Percentiles rank a stretch among this genome's conserved stretches.
Conservation (phyloP, 2,888 invertebrate genomes). For the Parnassius orleans region DNA sequence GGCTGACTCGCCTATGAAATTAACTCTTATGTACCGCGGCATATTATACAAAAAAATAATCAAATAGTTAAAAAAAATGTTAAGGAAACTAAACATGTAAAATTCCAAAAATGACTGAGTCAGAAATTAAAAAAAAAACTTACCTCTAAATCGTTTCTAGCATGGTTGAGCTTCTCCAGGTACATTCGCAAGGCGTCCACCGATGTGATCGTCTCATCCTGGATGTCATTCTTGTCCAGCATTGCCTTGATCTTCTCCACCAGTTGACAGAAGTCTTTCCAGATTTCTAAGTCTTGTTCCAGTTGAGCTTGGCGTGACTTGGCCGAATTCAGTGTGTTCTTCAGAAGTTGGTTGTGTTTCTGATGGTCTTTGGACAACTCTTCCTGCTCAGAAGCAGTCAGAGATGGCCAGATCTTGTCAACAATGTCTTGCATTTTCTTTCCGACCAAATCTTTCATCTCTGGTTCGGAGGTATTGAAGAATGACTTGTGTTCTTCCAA, state of each 20-base stretch:
- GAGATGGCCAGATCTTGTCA: constrained; percentile 93
- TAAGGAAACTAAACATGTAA: no score
- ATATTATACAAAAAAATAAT: no score
- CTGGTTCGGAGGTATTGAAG: constrained; percentile 87
- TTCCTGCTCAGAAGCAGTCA: constrained; percentile 90
- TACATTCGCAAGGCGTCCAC: constrained; percentile 91
- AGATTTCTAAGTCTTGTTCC: constrained; percentile 90
- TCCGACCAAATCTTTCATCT: constrained; percentile 89
- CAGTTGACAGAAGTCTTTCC: constrained; percentile 91
- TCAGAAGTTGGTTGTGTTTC: constrained; percentile 88
- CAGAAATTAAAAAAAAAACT: constrained; percentile 49
- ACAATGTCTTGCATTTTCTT: constrained; percentile 91
- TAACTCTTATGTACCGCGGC: no score
- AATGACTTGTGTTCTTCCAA: constrained; percentile 93
- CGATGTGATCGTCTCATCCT: constrained; percentile 89
- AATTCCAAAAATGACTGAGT: no score
- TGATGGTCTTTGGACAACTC: constrained; percentile 91
- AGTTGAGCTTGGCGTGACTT: constrained; percentile 89
- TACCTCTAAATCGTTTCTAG: constrained; percentile 87
- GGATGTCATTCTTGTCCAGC: constrained; percentile 86
- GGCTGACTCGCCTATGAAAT: no score
- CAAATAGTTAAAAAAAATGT: no score
- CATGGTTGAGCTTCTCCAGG: constrained; percentile 90
- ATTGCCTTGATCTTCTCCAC: constrained; percentile 89
- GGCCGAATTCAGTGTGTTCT: constrained; percentile 91